A percentile compares a stretch with the other conserved stretches of the same genome.
Conservation (phyloP, 2,888 invertebrate genomes). For the Dorcus hopei region DNA sequence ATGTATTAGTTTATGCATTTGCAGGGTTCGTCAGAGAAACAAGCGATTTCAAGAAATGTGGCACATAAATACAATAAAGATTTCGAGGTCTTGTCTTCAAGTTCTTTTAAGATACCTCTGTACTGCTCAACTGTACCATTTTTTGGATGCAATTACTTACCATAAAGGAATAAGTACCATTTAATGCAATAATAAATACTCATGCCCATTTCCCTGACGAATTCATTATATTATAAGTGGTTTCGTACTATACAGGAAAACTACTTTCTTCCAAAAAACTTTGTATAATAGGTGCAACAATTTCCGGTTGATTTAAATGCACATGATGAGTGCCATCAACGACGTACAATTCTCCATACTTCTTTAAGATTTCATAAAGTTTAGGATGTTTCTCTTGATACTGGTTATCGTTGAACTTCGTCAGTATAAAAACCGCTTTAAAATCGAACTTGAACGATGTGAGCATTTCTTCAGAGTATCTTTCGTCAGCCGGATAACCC, state of each 20-base stretch:
- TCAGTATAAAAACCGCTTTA: conserved; percentile 11
- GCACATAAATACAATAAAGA: too few relatives aligned
- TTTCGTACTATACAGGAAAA: background rate
- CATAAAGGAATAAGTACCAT: too few relatives aligned
- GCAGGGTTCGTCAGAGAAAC: too few relatives aligned
- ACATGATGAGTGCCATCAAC: conserved; percentile 14
- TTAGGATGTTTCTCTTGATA: conserved; percentile 4
- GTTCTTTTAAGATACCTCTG: too few relatives aligned
- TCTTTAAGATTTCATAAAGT: conserved; percentile 8
- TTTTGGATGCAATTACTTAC: too few relatives aligned
- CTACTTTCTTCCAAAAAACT: conserved; percentile 8
- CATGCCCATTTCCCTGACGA: too few relatives aligned
- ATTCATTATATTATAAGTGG: too few relatives aligned
- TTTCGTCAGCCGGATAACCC: conserved; percentile 13
- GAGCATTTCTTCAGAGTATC: conserved; percentile 9
- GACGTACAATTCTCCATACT: conserved; percentile 6
- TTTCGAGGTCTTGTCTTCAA: too few relatives aligned
- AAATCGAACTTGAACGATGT: conserved; percentile 8
- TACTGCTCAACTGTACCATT: too few relatives aligned
- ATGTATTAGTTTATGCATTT: too few relatives aligned
- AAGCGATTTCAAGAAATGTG: too few relatives aligned
- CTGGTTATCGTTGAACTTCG: background rate
- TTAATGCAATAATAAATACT: background rate
- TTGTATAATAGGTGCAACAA: conserved; percentile 11
- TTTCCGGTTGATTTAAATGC: conserved; percentile 11